A percentile compares a stretch with the other conserved stretches of the same genome.
phyloP scores from a whole-genome alignment of 1,140 invertebrate species.

The Acromyrmex heyeri region DNA sequence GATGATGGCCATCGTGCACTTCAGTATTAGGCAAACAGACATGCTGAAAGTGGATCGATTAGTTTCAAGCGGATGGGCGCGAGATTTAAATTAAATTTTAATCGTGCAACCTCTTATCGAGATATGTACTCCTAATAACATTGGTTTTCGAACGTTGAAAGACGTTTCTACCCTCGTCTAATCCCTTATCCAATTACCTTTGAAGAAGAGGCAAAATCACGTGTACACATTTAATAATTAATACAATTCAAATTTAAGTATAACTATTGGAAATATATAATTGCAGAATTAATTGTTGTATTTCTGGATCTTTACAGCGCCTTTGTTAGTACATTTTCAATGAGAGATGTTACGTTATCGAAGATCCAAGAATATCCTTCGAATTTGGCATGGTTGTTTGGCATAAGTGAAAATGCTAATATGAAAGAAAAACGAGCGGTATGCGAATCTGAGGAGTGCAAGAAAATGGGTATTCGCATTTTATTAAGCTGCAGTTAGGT shows the following conservation, averaged over 20 bases:
- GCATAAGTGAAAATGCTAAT: not conserved
- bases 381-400: constrained; percentile 16
- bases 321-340: constrained; percentile 29
- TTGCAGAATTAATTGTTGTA: not conserved
- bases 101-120: too few species aligned
- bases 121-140: too few species aligned
- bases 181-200: not conserved
- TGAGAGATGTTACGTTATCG: not conserved
- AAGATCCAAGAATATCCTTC: not conserved
- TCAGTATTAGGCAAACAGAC: too few species aligned
- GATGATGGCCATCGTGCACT: too few species aligned
- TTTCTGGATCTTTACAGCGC: constrained; percentile 8
- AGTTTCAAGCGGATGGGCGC: too few species aligned
- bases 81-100: too few species aligned
- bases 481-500: not conserved
- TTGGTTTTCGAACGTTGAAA: not conserved
- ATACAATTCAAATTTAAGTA: not conserved
- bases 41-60: too few species aligned
- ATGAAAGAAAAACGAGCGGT: not conserved
- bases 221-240: not conserved
- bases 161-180: not conserved
- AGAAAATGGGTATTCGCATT: constrained; percentile 50
- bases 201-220: not conserved
- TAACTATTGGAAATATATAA: not conserved
- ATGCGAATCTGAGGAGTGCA: constrained; percentile 48